phyloP scores from a whole-genome alignment of 2,888 invertebrate species.

The Synanthedon vespiformis region DNA sequence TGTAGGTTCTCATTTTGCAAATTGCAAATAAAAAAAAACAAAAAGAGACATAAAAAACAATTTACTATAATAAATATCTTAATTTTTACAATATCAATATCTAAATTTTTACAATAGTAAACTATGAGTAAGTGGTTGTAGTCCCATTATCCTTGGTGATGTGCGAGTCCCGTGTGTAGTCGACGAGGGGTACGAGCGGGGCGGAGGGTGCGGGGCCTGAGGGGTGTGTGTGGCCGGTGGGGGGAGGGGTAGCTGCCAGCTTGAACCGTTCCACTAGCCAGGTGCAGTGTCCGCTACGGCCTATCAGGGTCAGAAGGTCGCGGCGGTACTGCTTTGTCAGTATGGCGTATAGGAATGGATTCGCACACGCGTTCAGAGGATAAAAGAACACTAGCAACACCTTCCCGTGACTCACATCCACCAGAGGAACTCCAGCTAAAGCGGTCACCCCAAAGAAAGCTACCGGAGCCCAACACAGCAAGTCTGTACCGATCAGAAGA shows the following conservation, averaged over 20 bases:
- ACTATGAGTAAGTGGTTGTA: constrained; percentile 13
- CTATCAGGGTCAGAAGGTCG: constrained; percentile 77
- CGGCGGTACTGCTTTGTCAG: constrained; percentile 87
- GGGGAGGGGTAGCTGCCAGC: constrained; percentile 49
- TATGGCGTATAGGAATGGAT: constrained; percentile 93
- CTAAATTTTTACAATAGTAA: constrained; percentile 32
- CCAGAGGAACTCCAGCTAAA: constrained; percentile 83
- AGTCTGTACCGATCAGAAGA: constrained; percentile 87
- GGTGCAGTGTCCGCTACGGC: constrained; percentile 68
- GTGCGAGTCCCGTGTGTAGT: constrained; percentile 42
- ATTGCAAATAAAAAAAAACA: too few species aligned
- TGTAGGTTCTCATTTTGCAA: too few species aligned
- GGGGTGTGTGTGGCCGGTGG: constrained; percentile 52
- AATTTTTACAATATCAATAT: constrained; percentile 34
- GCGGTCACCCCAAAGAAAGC: constrained; percentile 91
- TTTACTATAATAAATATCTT: constrained; percentile 34
- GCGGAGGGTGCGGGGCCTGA: constrained; percentile 31
- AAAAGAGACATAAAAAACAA: constrained; percentile 19
- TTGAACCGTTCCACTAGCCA: constrained; percentile 56
- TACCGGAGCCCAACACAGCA: constrained; percentile 88
- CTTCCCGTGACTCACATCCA: constrained; percentile 84
- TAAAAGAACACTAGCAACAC: constrained; percentile 90
- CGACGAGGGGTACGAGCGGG: constrained; percentile 41
- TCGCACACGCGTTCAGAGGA: constrained; percentile 91
- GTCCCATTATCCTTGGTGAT: constrained; percentile 45